phyloP scores from a whole-genome alignment of 2,113 vertebrate genomes.

The Rhinolophus ferrumequinum region DNA sequence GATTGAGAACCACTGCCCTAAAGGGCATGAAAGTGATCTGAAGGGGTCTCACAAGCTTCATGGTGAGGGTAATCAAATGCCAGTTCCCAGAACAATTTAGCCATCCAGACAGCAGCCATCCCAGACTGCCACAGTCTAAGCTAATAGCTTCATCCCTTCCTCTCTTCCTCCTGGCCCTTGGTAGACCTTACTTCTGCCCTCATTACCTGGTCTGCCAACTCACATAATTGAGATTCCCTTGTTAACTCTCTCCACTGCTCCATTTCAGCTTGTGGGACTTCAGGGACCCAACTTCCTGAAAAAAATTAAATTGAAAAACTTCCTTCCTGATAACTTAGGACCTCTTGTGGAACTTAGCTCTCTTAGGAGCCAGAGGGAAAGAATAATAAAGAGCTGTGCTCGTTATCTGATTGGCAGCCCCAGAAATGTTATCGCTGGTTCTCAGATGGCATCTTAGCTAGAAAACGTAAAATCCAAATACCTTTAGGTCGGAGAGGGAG shows the following conservation, averaged over 20 bases:
- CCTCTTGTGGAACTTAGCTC: conserved; percentile 18
- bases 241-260: conserved; percentile 10
- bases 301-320: conserved; percentile 71
- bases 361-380: conserved; percentile 59
- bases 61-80: neutral
- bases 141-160: conserved; percentile 32
- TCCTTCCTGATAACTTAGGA: conserved; percentile 65
- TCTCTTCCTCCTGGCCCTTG: neutral
- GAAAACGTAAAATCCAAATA: conserved; percentile 66
- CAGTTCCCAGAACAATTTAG: conserved; percentile 10
- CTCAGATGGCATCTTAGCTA: conserved; percentile 43
- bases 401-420: neutral
- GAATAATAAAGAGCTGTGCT: conserved; percentile 69
- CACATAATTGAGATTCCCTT: conserved; percentile 6
- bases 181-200: conserved; percentile 36
- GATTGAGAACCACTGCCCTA: neutral
- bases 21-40: neutral
- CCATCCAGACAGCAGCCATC: conserved; percentile 23
- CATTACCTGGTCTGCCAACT: conserved; percentile 16
- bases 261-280: conserved; percentile 49
- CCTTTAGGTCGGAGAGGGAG: conserved; percentile 13
- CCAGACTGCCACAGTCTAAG: neutral
- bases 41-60: neutral
- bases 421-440: conserved; percentile 46
- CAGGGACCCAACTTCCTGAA: conserved; percentile 52